Evolutionary conservation across 1,140 invertebrate species (phyloP), one percentile per base, ranked within the genome.

Genomic region (Tachypleus tridentatus): DNA sequence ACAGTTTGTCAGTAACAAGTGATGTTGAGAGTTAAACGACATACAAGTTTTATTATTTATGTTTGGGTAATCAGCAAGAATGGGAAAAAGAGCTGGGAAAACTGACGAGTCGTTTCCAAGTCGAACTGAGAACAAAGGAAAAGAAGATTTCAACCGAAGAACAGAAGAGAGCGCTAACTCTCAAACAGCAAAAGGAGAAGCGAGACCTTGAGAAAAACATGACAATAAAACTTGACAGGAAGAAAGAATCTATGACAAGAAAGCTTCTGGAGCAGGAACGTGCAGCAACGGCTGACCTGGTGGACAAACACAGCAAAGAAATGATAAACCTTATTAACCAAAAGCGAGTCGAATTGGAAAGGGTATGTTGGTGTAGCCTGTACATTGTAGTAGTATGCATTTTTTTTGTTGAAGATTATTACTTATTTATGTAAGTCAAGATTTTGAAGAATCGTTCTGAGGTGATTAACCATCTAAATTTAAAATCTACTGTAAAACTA

Each of bases 171-270:
- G 85, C 88, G 0, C 77, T 91, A 6, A 90, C 88, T 1, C 77
- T 91, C 62, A 81, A 69, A 11, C 89, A 93, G 73, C 88, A 91
- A 74, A 78, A 77, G 64, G 90, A 96, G 75, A 85, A 88, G 72
- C 89, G 93, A n/a, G 91, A 96, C 74, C 78, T 97, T 62, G 91
- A 97, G 77, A 92, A 95, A 80, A 94, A 96, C 76, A 92, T 97
- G 91, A 97, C 93, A 8, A 77, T 97, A 58, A 84, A 93, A 65
- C 83, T 92, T 72, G 93, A 96, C 74, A 93, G 91, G 79, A 95
- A 94, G 78, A 94, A 95, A 73, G 93, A 97, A 77, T 91, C 89
- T 69, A 80, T 95, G 29, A 93, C 90, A 4, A 82, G 89, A 65
- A 93, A 93, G 78, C 87, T 96, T 81, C 80, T 95, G 72, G 93